A percentile compares a stretch with the other conserved stretches of the same genome.
These are phyloP conservation scores for Lophius americanus DNA, from an alignment of 2,797 vertebrate genomes.

Conservation along the genomic window DNA sequence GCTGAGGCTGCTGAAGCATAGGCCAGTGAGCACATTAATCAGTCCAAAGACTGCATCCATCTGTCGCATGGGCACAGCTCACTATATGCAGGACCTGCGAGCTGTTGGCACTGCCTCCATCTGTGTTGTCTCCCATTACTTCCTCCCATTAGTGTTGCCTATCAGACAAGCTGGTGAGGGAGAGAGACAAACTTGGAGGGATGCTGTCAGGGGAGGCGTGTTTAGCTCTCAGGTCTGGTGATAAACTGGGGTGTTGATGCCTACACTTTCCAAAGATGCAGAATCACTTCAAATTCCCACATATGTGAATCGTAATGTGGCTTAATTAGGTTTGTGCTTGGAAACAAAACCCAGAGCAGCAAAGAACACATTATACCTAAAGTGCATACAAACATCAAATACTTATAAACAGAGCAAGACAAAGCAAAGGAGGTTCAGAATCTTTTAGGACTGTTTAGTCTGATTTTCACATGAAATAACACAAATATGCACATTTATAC, in stretches of 20 bases:
- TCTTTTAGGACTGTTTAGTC: slow-evolving; percentile 30
- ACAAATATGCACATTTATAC: slow-evolving; percentile 58
- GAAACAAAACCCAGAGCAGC: neutral
- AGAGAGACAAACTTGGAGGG: slow-evolving; percentile 60
- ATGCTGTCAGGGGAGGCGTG: slow-evolving; percentile 47
- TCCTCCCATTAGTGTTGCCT: slow-evolving; percentile 73
- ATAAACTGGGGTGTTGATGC: slow-evolving; percentile 36
- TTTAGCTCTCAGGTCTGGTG: slow-evolving; percentile 41
- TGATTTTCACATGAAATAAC: slow-evolving; percentile 34
- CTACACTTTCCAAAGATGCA: neutral
- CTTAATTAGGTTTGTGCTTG: slow-evolving; percentile 4
- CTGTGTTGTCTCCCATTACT: slow-evolving; percentile 73
- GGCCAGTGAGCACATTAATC: slow-evolving; percentile 80
- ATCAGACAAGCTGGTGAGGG: slow-evolving; percentile 64
- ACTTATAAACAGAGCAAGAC: slow-evolving; percentile 22
- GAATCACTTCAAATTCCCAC: slow-evolving; percentile 16
- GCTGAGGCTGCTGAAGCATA: slow-evolving; percentile 63
- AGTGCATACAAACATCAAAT: neutral
- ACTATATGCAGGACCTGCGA: slow-evolving; percentile 62
- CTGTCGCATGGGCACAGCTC: slow-evolving; percentile 76
- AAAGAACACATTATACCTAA: slow-evolving; percentile 8
- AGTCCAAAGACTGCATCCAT: slow-evolving; percentile 82
- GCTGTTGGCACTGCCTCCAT: slow-evolving; percentile 73
- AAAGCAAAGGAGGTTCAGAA: slow-evolving; percentile 13
- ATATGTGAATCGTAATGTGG: slow-evolving; percentile 22